Percentiles rank a stretch among this genome's conserved stretches.
phyloP scores from a whole-genome alignment of 2,113 vertebrate species.

The Boulengeromyrus knoepffleri region DNA sequence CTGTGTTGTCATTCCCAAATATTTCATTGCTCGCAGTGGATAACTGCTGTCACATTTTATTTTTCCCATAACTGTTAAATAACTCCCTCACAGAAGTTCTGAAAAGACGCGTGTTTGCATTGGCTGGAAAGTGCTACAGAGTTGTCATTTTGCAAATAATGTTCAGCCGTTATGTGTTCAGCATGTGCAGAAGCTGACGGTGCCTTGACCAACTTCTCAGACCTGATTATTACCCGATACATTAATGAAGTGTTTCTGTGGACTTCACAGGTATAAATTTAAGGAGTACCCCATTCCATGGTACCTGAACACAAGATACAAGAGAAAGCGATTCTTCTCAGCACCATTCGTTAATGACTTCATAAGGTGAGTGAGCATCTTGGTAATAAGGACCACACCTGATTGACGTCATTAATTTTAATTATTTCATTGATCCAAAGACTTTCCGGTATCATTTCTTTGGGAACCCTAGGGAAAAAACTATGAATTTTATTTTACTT shows the following conservation, averaged over 20 bases:
- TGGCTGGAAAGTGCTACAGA: not conserved
- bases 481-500: not conserved
- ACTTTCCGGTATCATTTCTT: not conserved
- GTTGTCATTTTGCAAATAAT: not conserved
- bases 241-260: not conserved
- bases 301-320: slow-evolving; percentile 81
- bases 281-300: slow-evolving; percentile 88
- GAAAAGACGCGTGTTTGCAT: not conserved
- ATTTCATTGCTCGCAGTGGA: not conserved
- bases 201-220: not conserved
- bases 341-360: slow-evolving; percentile 69
- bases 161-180: not conserved
- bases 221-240: not conserved
- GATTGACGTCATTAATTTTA: not conserved
- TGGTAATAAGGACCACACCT: not conserved
- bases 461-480: not conserved
- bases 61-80: not conserved
- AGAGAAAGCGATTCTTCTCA: slow-evolving; percentile 72
- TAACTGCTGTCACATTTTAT: not conserved
- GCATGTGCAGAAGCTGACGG: not conserved
- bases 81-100: not conserved
- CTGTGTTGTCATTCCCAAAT: not conserved
- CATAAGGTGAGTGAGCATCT: slow-evolving; percentile 62
- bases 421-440: not conserved
- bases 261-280: slow-evolving; percentile 71